A percentile compares a stretch with the other conserved stretches of the same genome.
Evolutionary conservation across 1,140 invertebrate genomes (phyloP).

Genomic region (Nilaparvata lugens): DNA sequence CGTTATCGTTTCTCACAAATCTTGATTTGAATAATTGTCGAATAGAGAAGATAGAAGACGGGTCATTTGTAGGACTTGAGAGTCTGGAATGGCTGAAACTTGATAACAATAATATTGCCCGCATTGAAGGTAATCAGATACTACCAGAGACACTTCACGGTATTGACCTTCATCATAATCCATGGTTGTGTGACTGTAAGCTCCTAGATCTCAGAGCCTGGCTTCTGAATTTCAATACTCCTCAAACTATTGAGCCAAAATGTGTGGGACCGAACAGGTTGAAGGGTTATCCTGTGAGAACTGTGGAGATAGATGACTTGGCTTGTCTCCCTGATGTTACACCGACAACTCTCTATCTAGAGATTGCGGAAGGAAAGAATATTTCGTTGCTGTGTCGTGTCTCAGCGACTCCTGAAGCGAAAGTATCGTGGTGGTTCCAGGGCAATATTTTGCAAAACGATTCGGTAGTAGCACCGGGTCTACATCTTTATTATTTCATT

Average conservation of each 20-base stretch:
- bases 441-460: conserved; percentile 61
- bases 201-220: conserved; percentile 64
- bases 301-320: conserved; percentile 58
- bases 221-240: conserved; percentile 62
- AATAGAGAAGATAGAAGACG: conserved; percentile 62
- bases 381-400: conserved; percentile 68
- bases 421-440: conserved; percentile 70
- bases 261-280: conserved; percentile 62
- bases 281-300: conserved; percentile 53
- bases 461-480: conserved; percentile 48
- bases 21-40: conserved; percentile 74
- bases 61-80: conserved; percentile 70
- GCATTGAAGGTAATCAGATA: conserved; percentile 54
- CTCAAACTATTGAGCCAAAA: conserved; percentile 57
- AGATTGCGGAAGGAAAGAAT: conserved; percentile 68
- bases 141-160: conserved; percentile 64
- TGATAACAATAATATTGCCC: conserved; percentile 67
- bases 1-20: conserved; percentile 61
- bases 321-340: conserved; percentile 72
- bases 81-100: conserved; percentile 75
- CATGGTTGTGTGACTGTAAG: conserved; percentile 81
- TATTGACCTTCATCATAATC: conserved; percentile 73
- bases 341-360: conserved; percentile 57
- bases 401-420: conserved; percentile 64
- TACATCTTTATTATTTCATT: conserved; percentile 54